phyloP scores from a whole-genome alignment of 2,888 invertebrate genomes.

The Epiperipatus broadwayi region DNA sequence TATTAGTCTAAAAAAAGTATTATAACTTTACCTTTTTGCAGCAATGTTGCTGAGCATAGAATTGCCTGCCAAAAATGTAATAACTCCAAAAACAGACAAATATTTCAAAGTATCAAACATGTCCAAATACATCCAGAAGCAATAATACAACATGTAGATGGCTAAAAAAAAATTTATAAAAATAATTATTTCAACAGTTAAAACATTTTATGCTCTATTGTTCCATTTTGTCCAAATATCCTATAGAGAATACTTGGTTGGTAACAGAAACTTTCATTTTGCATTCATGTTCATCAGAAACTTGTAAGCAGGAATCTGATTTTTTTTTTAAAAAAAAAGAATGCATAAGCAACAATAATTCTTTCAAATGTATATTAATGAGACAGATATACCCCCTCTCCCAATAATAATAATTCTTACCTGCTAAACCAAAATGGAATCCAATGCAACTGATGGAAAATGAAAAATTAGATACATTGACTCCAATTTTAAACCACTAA shows the following conservation, averaged over 20 bases:
- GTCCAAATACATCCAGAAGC: constrained; percentile 78
- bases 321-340: no score
- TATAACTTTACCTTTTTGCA: constrained; percentile 23
- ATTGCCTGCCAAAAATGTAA: constrained; percentile 85
- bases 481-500: constrained; percentile 62
- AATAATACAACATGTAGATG: constrained; percentile 64
- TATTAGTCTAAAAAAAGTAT: no score
- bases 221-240: constrained; percentile 6
- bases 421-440: constrained; percentile 74
- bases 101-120: constrained; percentile 92
- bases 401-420: no score
- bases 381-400: no score
- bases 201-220: background rate
- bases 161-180: constrained; percentile 34
- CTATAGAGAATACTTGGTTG: constrained; percentile 9
- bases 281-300: no score
- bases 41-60: constrained; percentile 66
- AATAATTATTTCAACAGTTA: no score
- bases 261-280: constrained; percentile 6
- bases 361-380: no score
- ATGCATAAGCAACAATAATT: no score
- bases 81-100: constrained; percentile 57
- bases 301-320: no score
- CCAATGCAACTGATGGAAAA: constrained; percentile 54
- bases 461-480: constrained; percentile 66